Conservation (phyloP, 2,888 invertebrate genomes). For the Oscheius sp. region DNA sequence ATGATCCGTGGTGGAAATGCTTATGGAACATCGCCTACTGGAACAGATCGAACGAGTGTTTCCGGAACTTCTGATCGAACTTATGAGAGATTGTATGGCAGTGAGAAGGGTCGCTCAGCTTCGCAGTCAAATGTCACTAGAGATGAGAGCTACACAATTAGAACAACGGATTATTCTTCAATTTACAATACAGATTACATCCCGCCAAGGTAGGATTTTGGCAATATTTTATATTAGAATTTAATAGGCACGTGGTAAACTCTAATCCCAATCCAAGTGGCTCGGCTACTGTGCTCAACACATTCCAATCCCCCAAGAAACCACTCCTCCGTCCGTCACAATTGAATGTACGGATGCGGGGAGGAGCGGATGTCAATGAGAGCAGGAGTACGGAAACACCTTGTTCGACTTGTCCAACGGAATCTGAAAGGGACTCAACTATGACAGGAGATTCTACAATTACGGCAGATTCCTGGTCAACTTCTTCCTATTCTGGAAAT, state of each 20-base stretch:
- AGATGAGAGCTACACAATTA: conserved; percentile 24
- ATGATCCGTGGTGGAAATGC: conserved; percentile 16
- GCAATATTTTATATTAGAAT: background rate
- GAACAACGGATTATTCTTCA: conserved; percentile 23
- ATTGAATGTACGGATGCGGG: conserved; percentile 15
- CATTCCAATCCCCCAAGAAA: conserved; percentile 38
- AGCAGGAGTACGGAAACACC: conserved; percentile 32
- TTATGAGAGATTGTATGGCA: conserved; percentile 28
- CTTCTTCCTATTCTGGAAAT: conserved; percentile 38
- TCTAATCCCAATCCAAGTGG: conserved; percentile 45
- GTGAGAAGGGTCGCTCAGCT: background rate
- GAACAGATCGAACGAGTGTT: conserved; percentile 38
- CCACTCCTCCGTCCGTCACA: background rate
- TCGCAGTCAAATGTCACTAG: conserved; percentile 10
- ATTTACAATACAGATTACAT: conserved; percentile 16
- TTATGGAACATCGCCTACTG: conserved; percentile 32
- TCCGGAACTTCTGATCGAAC: conserved; percentile 34
- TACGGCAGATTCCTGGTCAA: conserved; percentile 37
- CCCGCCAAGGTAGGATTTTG: background rate
- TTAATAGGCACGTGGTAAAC: conserved; percentile 27
- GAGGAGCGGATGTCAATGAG: conserved; percentile 5
- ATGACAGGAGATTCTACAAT: conserved; percentile 33
- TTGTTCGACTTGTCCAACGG: conserved; percentile 41
- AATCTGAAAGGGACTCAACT: conserved; percentile 39
- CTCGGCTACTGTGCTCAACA: conserved; percentile 37